Base-by-base conservation (phyloP, 2,797 vertebrate species). In the Enteromius argenteus region DNA sequence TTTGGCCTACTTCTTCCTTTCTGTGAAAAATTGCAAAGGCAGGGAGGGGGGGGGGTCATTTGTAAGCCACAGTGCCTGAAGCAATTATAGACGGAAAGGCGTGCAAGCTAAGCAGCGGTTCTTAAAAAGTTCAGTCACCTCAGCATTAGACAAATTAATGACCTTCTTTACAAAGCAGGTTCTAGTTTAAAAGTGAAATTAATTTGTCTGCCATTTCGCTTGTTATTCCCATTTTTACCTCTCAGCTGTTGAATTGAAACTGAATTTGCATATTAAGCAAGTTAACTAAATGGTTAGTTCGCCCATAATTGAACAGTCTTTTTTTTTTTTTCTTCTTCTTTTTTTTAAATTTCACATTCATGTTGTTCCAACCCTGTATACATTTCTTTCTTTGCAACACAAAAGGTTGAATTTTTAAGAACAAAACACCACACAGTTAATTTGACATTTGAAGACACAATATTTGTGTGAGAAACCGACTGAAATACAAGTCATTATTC, bases 1-100 rank as follows among this genome's bases (percentile, higher is more conserved):
- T 53, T 23, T 87, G 69, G 83, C 83, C 75, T 85, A 80, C 79
- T 82, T 60, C 79, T 79, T 76, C 69, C 58, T 46, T 79, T 60
- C 71, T 75, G 81, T 69, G 72, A 80, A 30, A 44, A 35, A 72
- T 30, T 39, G 58, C 17, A 4, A 27, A 27, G 27, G 27, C 44
- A 9, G 49, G 49, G 49, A 56, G 15, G 17, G 17, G 21, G 17
- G 21, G 21, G 39, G 21, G 11, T 23, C 60, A 4, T 73, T 68
- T 83, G 44, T 77, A 75, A 56, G 73, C 73, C 21, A 6, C 60
- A 42, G 60, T 73, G 67, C 51, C 23, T 81, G 37, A 72, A 32
- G 67, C 67, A 58, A 30, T 71, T 81, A 56, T 23, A 44, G 23
- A 19, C 9, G 13, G 79, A 17, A 71, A 72, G 51, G 23, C 19